Evolutionary conservation across 53 echinoderm and acorn worm species (phyloP).

Genomic region (Echinometra lucunter): DNA sequence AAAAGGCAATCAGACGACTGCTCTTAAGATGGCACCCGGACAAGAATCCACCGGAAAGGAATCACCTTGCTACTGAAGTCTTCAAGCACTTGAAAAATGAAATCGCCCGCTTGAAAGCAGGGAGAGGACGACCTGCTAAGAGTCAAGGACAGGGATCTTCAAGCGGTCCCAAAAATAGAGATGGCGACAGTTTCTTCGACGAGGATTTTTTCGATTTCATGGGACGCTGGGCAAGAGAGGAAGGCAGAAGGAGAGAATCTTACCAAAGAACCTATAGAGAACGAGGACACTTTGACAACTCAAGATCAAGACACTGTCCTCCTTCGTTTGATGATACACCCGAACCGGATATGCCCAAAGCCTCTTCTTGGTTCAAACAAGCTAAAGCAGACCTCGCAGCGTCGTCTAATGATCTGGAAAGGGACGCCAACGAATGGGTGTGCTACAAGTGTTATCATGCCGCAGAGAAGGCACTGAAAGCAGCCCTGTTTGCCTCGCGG

Average conservation of each 20-base stretch:
- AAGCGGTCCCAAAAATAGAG: neutral
- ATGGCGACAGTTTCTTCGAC: neutral
- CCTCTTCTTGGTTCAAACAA: neutral
- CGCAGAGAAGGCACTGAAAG: neutral
- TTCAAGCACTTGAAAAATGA: conserved; percentile 27
- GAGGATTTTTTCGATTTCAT: neutral
- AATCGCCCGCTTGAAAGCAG: neutral
- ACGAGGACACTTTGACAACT: neutral
- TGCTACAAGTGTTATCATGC: conserved; percentile 23
- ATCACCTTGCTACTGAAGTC: neutral
- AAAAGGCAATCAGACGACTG: neutral
- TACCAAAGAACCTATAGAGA: neutral
- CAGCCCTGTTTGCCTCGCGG: neutral
- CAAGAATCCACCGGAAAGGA: neutral
- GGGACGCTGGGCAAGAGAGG: neutral
- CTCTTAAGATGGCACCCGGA: neutral
- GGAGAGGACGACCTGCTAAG: neutral
- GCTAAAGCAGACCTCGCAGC: conserved; percentile 11
- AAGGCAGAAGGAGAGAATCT: conserved; percentile 11
- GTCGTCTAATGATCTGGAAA: neutral
- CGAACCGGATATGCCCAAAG: conserved; percentile 14
- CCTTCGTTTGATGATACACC: conserved; percentile 23
- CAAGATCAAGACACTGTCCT: conserved; percentile 15
- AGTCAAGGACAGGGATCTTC: neutral
- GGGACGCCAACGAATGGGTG: neutral